phyloP scores from a whole-genome alignment of 2,888 invertebrate species.

The Melolontha melolontha region DNA sequence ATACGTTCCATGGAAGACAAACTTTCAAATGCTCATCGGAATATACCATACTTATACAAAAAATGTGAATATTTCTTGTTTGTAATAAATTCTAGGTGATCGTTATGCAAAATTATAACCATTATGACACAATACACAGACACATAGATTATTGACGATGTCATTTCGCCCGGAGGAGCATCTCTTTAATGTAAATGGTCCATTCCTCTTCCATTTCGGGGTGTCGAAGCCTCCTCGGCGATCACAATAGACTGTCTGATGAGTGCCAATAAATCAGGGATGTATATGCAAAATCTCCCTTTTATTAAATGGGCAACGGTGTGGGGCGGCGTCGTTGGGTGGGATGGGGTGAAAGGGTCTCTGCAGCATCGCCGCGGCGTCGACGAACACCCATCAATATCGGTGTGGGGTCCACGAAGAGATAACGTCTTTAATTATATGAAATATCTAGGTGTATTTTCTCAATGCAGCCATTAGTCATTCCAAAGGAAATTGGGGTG shows the following conservation, averaged over 20 bases:
- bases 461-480: constrained; percentile 34
- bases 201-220: constrained; percentile 52
- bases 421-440: constrained; percentile 51
- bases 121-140: too few species aligned
- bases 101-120: too few species aligned
- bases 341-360: constrained; percentile 51
- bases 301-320: constrained; percentile 54
- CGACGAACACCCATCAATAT: constrained; percentile 44
- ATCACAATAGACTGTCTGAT: constrained; percentile 67
- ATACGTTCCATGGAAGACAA: too few species aligned
- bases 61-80: too few species aligned
- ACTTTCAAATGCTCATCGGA: too few species aligned
- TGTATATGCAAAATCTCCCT: constrained; percentile 64
- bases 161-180: background rate
- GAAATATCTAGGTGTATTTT: constrained; percentile 46
- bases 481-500: constrained; percentile 34
- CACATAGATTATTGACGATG: too few species aligned
- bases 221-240: constrained; percentile 45
- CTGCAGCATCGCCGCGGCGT: constrained; percentile 38
- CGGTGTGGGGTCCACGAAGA: constrained; percentile 33
- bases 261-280: constrained; percentile 71
- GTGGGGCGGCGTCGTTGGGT: constrained; percentile 18
- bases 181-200: constrained; percentile 63
- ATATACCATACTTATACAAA: too few species aligned
- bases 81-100: too few species aligned